Evolutionary conservation across 1,140 invertebrate genomes (phyloP).

Genomic region (Polypedilum pembai): DNA sequence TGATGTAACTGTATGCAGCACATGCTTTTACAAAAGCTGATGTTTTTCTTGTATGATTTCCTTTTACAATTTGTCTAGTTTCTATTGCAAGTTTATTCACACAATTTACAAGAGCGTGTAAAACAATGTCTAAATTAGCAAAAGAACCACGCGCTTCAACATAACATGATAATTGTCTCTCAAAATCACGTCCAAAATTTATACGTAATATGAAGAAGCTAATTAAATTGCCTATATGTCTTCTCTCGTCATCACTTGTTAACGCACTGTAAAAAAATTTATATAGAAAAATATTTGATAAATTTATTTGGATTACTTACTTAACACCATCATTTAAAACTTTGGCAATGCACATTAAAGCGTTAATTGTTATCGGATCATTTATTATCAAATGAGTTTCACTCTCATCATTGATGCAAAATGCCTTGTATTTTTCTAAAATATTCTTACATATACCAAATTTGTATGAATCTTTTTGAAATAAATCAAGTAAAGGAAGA

Average conservation of each 20-base stretch:
- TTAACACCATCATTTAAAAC: constrained; percentile 89
- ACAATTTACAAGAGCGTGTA: constrained; percentile 75
- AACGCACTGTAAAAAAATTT: constrained; percentile 57
- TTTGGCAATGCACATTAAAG: constrained; percentile 76
- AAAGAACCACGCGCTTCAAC: constrained; percentile 83
- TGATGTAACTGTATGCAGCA: constrained; percentile 90
- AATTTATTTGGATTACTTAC: constrained; percentile 47
- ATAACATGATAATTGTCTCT: constrained; percentile 87
- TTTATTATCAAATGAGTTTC: constrained; percentile 46
- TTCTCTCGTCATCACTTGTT: constrained; percentile 87
- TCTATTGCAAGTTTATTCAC: constrained; percentile 72
- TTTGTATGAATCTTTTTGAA: constrained; percentile 73
- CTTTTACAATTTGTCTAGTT: constrained; percentile 62
- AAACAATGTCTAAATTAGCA: constrained; percentile 80
- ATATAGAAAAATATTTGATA: constrained; percentile 30
- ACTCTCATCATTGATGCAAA: constrained; percentile 47
- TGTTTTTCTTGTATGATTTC: constrained; percentile 72
- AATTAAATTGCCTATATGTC: constrained; percentile 76
- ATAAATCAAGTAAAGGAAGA: constrained; percentile 79
- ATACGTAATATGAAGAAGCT: constrained; percentile 71
- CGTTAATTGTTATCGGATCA: constrained; percentile 80
- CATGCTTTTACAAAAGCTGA: constrained; percentile 85
- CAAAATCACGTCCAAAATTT: constrained; percentile 75
- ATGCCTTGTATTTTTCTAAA: constrained; percentile 52
- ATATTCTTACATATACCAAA: constrained; percentile 79